Base-by-base conservation (phyloP, 2,888 invertebrate genomes). In the Nomada flava region DNA sequence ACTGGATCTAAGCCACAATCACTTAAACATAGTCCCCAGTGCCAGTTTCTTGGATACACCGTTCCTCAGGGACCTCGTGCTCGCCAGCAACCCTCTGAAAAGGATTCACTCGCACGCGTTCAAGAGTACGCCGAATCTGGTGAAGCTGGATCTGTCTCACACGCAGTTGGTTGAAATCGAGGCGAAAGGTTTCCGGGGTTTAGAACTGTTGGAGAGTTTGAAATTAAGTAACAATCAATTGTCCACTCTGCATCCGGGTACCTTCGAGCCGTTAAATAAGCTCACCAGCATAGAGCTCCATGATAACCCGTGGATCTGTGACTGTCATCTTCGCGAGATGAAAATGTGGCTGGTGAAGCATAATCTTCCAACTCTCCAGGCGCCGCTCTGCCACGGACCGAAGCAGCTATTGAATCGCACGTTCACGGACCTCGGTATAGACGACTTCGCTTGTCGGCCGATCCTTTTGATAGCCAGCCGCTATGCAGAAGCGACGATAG, bases 241-340 rank as follows among this genome's bases (percentile, higher is more conserved):
- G 80, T 95, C 96, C 64, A 97, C 97, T 82, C 93, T 97, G 85
- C 95, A 96, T 67, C 95, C 96, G 18, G 95, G 95, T 86, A 97
- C 97, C 1, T 96, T 97, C 84, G 97, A 97, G 92, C 96, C 96
- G 69, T 92, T 97, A 76, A 96, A 95, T 88, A 96, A 96, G 77
- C 95, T 98, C 68, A 96, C 97, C 92, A 97, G 96, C 59, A 96
- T 98, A 82, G 97, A 97, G 91, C 94, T 98, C 86, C 97, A 98
- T 85, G 97, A 97, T 86, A 98, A 98, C 94, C 97, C 97, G 0
- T 98, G 98, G 98, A 95, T 96, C 82, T 98, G 98, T 92, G 98
- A 98, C 92, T 98, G 98, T 91, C 96, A 97, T 36, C 93, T 98
- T 78, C 95, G 98, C 68, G 96, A 97, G 79, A 95, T 97, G 79